Evolutionary conservation across 2,888 invertebrate species (phyloP), one percentile per base, ranked within the genome.

Genomic region (Macrophya annulata): DNA sequence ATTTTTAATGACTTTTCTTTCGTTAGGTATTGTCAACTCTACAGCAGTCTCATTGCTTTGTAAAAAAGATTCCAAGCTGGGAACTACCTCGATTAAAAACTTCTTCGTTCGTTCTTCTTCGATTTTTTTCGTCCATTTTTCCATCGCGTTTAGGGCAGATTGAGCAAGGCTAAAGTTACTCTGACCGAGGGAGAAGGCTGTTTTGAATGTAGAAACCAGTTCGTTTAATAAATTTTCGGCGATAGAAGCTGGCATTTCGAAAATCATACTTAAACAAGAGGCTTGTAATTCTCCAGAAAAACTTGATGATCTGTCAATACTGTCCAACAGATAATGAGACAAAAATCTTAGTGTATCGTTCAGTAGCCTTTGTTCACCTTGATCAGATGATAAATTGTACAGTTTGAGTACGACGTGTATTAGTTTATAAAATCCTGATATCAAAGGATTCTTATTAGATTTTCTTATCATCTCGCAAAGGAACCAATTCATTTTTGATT

Each of bases 381-480:
- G 88, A 84, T 91, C 84, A 85, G 94, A 94, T 86, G 95, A 91
- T 86, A 93, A 92, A 88, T 95, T 94, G 12, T 93, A 92, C 51
- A 94, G 91, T 85, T 92, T 93, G 31, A 95, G 92, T 9, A 93
- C 93, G 37, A 94, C 92, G 21, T 95, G 94, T 37, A 96, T 90
- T 4, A 96, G 90, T 91, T 96, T 96, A 90, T 96, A 96, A 92
- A 96, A 96, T 25, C 96, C 96, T 90, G 96, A 96, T 15, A 96
- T 94, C 40, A 96, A 91, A 0, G 96, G 96, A 92, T 95, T 93
- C 89, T 94, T 93, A 25, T 94, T 93, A 0, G 96, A 95, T 88
- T 94, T 94, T 48, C 92, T 92, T 1, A 96, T 94, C 40, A 96
- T 91, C 86, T 94, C 94, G 84, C 94, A 93, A 9, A 95, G 92